These are phyloP conservation scores for Podarcis raffonei DNA, from an alignment of 2,113 vertebrate species.

Conservation along the genomic window DNA sequence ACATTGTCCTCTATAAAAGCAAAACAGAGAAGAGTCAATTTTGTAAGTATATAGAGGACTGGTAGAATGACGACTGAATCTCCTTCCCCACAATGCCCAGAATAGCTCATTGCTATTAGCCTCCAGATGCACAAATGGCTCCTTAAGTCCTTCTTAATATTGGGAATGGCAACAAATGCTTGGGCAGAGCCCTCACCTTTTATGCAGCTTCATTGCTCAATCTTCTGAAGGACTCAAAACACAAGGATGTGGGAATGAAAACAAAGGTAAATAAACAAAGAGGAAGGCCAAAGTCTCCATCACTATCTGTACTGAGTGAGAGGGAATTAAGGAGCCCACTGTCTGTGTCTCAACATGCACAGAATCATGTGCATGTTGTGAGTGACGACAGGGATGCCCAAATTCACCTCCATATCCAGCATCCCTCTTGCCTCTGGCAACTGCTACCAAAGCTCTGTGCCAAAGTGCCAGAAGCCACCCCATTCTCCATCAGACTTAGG, in stretches of 20 bases:
- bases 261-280: no score
- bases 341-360: no score
- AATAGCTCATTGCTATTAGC: not conserved
- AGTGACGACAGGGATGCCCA: no score
- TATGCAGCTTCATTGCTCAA: not conserved
- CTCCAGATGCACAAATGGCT: not conserved
- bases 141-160: not conserved
- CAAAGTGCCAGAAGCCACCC: no score
- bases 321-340: no score
- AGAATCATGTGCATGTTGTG: no score
- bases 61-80: not conserved
- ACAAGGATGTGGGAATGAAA: not conserved
- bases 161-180: not conserved
- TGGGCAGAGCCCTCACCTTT: not conserved
- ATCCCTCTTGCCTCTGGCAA: no score
- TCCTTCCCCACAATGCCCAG: not conserved
- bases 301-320: no score
- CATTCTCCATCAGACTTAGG: no score
- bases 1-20: not conserved
- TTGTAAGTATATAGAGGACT: no score
- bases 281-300: not conserved
- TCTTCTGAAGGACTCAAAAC: not conserved
- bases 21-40: not conserved
- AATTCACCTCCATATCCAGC: no score
- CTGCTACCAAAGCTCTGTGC: no score